Evolutionary conservation across 2,113 vertebrate species (phyloP), one percentile per base, ranked within the genome.

Genomic region (Mionectes macconnelli): DNA sequence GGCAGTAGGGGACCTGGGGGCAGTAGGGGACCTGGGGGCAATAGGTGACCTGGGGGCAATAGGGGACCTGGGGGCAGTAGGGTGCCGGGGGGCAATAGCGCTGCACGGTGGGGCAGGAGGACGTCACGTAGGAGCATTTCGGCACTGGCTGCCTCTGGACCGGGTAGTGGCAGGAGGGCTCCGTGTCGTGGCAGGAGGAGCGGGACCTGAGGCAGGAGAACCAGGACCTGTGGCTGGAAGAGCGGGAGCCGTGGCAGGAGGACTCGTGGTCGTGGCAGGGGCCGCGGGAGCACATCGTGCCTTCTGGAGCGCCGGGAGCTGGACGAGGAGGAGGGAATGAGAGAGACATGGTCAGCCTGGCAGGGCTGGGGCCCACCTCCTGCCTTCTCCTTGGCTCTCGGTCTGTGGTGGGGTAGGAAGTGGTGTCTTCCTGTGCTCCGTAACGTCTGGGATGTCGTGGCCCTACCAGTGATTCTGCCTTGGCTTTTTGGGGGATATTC

Each of bases 301-400:
- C 25, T 74, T 5, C 15, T 9, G 60, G 73, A 8, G 50, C 8
- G 4, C 4, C 0, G 7, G 33, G 42, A 75, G 56, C 93, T 95
- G 69, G 69, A 22, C 20, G 12, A 31, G 40, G 21, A 59, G 44
- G 44, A 44, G 42, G 18, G 42, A 44, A 7, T 17, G 42, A 42
- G 44, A 90, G 40, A 84, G 57, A 52, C 6, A 10, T 3, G 4
- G 10, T 93, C 35, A 73, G 4, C 10, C 7, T 60, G 33, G 8
- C 3, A 1, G 0, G 0, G 22, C 24, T 42, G 55, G 50, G 42
- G 9, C 4, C n/a, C 25, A 8, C 10, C 20, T 18, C 7, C 56
- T 22, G 14, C 2, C 0, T n/a, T 64, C 70, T 16, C 45, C 63
- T 56, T 28, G 30, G 7, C 9, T 72, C 14, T 14, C 25, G 22